Conservation (phyloP, 2,113 vertebrate species). For the Neoarius graeffei region DNA sequence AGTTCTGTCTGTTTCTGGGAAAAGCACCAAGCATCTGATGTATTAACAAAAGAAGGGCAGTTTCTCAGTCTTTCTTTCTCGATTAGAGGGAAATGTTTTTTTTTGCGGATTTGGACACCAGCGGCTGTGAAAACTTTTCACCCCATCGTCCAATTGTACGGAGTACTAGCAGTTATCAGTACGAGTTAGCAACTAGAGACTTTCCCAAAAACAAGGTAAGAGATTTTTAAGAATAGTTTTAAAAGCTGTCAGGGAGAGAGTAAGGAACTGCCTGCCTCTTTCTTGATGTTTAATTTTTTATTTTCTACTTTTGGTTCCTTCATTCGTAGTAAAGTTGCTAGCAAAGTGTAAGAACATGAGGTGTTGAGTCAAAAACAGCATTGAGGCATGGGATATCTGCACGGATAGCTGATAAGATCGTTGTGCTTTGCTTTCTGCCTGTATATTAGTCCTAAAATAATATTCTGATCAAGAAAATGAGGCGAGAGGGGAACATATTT, state of each 20-base stretch:
- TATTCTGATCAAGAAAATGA: conserved; percentile 45
- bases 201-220: conserved; percentile 40
- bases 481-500: conserved; percentile 54
- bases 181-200: not conserved
- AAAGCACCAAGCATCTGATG: conserved; percentile 3
- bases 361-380: not conserved
- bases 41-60: conserved; percentile 32
- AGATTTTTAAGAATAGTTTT: conserved; percentile 22
- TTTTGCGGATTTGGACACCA: not conserved
- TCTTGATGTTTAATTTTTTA: not conserved
- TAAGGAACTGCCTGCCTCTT: not conserved
- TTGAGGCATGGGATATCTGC: not conserved
- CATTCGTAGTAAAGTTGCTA: not conserved
- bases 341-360: not conserved
- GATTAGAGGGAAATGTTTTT: not conserved
- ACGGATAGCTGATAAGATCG: conserved; percentile 46
- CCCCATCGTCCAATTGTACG: not conserved
- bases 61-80: conserved; percentile 1
- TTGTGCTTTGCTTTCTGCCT: conserved; percentile 64
- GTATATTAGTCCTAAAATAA: conserved; percentile 65
- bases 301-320: not conserved
- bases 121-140: not conserved
- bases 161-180: conserved; percentile 17
- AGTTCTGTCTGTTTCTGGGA: conserved; percentile 14
- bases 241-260: not conserved